These are phyloP conservation scores for Danionella cerebrum DNA, from an alignment of 2,113 vertebrate genomes.

Conservation along the genomic window DNA sequence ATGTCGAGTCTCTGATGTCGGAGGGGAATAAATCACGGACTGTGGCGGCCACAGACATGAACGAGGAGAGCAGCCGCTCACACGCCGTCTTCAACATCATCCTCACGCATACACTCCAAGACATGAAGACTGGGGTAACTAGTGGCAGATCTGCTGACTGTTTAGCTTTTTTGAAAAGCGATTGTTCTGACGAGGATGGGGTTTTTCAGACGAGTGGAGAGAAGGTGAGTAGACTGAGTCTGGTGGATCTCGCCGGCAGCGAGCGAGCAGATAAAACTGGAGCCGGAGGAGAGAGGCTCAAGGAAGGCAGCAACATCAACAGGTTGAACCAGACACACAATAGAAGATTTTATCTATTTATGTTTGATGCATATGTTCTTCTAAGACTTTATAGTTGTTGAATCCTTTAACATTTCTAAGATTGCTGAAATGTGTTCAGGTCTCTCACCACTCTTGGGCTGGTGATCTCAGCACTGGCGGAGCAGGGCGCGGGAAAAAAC, in stretches of 20 bases:
- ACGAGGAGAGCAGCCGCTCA: constrained; percentile 93
- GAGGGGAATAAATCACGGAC: constrained; percentile 96
- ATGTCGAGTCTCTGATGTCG: constrained; percentile 92
- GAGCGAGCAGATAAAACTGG: constrained; percentile 92
- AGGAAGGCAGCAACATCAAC: constrained; percentile 98
- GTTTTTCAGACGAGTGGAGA: constrained; percentile 83
- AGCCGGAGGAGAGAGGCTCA: constrained; percentile 88
- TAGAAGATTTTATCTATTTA: too few relatives aligned
- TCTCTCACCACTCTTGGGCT: constrained; percentile 90
- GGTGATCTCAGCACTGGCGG: constrained; percentile 92
- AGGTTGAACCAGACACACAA: constrained; percentile 63
- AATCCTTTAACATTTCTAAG: too few relatives aligned
- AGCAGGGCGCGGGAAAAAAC: constrained; percentile 88
- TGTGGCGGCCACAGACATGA: constrained; percentile 97
- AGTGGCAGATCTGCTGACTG: too few relatives aligned
- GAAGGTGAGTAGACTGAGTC: constrained; percentile 91
- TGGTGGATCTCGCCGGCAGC: constrained; percentile 93
- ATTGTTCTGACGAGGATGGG: not conserved
- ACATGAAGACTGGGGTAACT: constrained; percentile 83
- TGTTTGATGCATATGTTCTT: too few relatives aligned
- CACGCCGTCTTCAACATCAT: constrained; percentile 95
- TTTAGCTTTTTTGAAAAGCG: too few relatives aligned
- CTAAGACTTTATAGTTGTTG: too few relatives aligned
- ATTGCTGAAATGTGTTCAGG: constrained; percentile 51
- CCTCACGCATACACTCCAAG: constrained; percentile 86